Percentiles rank a stretch among this genome's conserved stretches.
These are phyloP conservation scores for Chlorodrepanis virens DNA, from an alignment of 2,113 vertebrate species.

Conservation along the genomic window DNA sequence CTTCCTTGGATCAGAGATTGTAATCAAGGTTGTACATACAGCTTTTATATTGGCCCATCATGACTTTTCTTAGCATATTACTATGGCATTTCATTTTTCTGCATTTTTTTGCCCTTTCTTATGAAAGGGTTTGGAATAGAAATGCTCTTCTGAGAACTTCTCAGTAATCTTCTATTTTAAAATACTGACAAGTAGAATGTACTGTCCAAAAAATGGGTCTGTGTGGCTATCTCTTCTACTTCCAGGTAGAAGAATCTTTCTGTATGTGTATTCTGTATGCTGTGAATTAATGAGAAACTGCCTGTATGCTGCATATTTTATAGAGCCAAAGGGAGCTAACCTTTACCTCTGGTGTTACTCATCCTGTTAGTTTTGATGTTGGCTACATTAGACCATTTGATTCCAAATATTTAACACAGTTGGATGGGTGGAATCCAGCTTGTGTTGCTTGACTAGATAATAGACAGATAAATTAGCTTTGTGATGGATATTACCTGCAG, in stretches of 20 bases:
- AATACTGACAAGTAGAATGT: not conserved
- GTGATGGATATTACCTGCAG: not conserved
- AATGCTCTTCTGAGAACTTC: not conserved
- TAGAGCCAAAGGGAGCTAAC: not conserved
- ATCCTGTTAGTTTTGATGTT: not conserved
- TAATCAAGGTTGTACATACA: not conserved
- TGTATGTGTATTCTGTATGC: not conserved
- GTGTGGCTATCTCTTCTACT: not conserved
- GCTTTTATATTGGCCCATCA: not conserved
- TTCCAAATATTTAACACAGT: not conserved
- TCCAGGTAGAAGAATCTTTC: not conserved
- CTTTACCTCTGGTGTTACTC: not conserved
- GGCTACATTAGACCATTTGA: not conserved
- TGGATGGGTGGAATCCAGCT: not conserved
- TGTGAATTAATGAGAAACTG: not conserved
- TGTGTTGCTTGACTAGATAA: not conserved
- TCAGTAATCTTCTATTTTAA: not conserved
- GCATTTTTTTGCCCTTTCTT: not conserved
- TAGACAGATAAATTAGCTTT: not conserved
- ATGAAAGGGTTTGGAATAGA: not conserved
- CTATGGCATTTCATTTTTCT: not conserved
- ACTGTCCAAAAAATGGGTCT: not conserved
- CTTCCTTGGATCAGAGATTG: not conserved
- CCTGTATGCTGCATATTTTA: not conserved
- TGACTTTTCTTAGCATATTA: not conserved